Percentiles rank a stretch among this genome's conserved stretches.
phyloP scores from a whole-genome alignment of 1,140 invertebrate species.

The Catajapyx aquilonaris region DNA sequence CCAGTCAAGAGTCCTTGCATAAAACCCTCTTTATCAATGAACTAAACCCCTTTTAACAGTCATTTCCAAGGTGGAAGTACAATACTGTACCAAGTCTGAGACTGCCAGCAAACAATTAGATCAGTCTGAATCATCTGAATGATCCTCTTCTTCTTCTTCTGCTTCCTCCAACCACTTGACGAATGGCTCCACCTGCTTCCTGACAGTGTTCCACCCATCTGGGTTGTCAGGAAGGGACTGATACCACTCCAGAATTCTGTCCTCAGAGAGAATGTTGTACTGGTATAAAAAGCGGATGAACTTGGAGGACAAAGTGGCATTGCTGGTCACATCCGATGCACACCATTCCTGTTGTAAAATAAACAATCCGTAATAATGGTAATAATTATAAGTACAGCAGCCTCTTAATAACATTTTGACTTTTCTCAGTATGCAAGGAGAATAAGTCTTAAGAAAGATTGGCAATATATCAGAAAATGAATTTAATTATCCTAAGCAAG shows the following conservation, averaged over 20 bases:
- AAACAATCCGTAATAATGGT: too few species aligned
- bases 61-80: too few species aligned
- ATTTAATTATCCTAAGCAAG: conserved; percentile 2
- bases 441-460: neutral
- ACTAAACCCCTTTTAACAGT: too few species aligned
- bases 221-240: conserved; percentile 30
- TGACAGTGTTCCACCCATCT: conserved; percentile 13
- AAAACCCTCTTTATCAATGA: too few species aligned
- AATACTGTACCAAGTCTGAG: too few species aligned
- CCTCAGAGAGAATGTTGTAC: conserved; percentile 55
- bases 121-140: neutral
- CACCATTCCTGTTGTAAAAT: neutral
- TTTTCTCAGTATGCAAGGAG: neutral
- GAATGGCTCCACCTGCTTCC: conserved; percentile 28
- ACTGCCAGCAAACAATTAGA: too few species aligned
- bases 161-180: conserved; percentile 66
- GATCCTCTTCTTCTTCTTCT: conserved; percentile 40
- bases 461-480: neutral
- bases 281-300: conserved; percentile 60
- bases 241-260: conserved; percentile 57
- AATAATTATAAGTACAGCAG: neutral
- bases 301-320: conserved; percentile 14
- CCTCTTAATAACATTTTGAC: neutral
- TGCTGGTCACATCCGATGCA: neutral
- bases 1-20: too few species aligned